phyloP scores from a whole-genome alignment of 2,113 vertebrate genomes.

The Elachura formosa region DNA sequence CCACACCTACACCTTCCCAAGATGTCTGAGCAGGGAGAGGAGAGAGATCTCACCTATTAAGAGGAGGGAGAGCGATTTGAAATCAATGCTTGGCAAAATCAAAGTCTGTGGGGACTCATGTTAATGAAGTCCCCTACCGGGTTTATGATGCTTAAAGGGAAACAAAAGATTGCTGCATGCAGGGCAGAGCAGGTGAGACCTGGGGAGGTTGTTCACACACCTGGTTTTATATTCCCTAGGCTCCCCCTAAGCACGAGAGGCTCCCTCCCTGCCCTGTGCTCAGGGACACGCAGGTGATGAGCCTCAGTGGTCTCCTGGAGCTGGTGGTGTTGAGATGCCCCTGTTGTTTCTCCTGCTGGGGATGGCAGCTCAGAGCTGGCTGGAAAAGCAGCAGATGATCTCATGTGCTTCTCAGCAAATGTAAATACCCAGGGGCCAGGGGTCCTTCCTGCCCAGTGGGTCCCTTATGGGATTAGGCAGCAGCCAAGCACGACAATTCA shows the following conservation, averaged over 20 bases:
- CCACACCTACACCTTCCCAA: neutral
- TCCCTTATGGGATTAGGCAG: neutral
- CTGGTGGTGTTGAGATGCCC: neutral
- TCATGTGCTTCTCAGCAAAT: neutral
- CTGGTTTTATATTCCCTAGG: neutral
- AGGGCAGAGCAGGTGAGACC: neutral
- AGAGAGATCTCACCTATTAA: neutral
- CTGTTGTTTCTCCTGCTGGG: neutral
- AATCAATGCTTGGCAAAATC: neutral
- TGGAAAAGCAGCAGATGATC: neutral
- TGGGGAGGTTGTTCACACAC: neutral
- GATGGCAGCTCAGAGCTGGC: neutral
- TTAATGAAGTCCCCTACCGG: neutral
- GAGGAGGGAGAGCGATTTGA: neutral
- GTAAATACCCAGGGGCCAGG: neutral
- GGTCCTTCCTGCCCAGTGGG: neutral
- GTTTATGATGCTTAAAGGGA: neutral
- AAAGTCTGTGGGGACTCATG: accelerated
- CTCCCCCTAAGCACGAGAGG: neutral
- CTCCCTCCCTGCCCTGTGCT: neutral
- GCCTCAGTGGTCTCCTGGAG: accelerated
- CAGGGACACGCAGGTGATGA: neutral
- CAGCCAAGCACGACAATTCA: neutral
- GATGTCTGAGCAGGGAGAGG: neutral
- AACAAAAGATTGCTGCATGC: neutral